phyloP scores from a whole-genome alignment of 2,888 invertebrate species.

The Harpalus rubripes region DNA sequence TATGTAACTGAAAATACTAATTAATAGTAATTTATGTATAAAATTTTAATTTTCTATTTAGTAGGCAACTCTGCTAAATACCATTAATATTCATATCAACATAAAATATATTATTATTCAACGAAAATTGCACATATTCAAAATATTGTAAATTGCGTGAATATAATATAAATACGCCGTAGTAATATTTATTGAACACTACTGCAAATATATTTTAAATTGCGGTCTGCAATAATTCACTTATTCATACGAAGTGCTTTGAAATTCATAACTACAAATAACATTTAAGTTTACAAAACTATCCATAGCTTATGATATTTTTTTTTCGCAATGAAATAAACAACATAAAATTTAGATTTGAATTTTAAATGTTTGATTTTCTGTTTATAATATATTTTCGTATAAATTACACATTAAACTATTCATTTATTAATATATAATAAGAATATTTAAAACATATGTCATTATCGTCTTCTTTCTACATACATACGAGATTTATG shows the following conservation, averaged over 20 bases:
- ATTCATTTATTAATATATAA: background rate
- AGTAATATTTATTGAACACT: background rate
- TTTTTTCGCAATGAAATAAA: background rate
- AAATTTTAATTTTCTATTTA: background rate
- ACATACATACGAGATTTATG: too few species aligned
- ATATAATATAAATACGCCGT: background rate
- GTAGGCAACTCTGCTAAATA: background rate
- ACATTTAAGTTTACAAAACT: background rate
- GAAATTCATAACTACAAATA: background rate
- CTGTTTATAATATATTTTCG: background rate
- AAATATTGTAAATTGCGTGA: background rate
- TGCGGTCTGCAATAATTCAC: background rate
- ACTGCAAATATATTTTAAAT: too few species aligned
- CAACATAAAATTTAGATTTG: background rate
- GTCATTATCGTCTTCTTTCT: too few species aligned
- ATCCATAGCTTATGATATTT: background rate
- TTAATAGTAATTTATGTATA: background rate
- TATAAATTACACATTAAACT: background rate
- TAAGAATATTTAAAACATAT: background rate
- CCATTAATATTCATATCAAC: background rate
- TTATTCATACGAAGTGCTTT: background rate
- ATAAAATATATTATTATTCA: background rate
- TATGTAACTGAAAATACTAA: background rate
- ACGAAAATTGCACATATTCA: background rate
- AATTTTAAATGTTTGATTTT: background rate